Evolutionary conservation across 2,888 invertebrate genomes (phyloP).

Genomic region (Apantesis nais): DNA sequence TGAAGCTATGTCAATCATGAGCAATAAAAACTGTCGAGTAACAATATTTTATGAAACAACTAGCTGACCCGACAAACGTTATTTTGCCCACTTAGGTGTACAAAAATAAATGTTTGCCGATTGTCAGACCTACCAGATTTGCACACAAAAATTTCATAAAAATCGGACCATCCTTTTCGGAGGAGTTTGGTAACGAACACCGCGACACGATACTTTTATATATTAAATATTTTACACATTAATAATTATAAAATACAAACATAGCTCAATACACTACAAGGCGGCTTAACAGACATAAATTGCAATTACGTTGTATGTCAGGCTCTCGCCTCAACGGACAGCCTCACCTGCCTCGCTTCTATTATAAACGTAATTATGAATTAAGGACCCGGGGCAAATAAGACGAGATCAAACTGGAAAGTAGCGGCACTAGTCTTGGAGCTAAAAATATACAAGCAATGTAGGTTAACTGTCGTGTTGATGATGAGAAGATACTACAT

Average conservation of each 20-base stretch:
- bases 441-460: conserved; percentile 15
- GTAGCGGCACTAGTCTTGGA: conserved; percentile 13
- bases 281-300: conserved; percentile 47
- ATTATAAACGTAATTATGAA: conserved; percentile 47
- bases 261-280: background rate
- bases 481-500: background rate
- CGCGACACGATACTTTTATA: no score
- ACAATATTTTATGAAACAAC: no score
- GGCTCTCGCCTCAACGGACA: conserved; percentile 27
- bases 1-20: no score
- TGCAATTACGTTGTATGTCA: conserved; percentile 52
- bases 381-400: conserved; percentile 32
- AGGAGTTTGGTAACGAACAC: no score
- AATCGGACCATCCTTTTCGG: no score
- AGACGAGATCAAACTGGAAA: conserved; percentile 28
- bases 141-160: no score
- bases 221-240: no score
- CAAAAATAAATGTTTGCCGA: no score
- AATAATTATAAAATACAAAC: conserved; percentile 2
- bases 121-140: no score
- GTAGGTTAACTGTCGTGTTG: conserved; percentile 14
- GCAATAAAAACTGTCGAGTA: no score
- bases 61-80: no score
- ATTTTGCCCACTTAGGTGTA: no score
- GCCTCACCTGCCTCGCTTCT: conserved; percentile 33